phyloP scores from a whole-genome alignment of 1,140 invertebrate species.

The Thaumetopoea pityocampa region DNA sequence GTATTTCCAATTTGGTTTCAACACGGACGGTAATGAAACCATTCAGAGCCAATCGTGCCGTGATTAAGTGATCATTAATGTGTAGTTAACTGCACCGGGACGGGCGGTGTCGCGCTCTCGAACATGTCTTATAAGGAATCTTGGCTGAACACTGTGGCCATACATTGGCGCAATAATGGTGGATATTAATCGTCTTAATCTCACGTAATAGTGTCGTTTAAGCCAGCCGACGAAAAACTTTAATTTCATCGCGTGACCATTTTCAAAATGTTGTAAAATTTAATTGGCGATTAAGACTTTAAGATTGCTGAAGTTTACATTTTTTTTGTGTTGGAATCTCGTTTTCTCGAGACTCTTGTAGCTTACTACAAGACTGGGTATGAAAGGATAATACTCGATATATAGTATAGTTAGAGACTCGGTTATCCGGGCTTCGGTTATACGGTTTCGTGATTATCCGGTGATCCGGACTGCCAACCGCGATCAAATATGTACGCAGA shows the following conservation, averaged over 20 bases:
- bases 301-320: too few species aligned
- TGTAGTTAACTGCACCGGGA: conserved; percentile 26
- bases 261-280: conserved; percentile 2
- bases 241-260: conserved; percentile 2
- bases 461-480: too few species aligned
- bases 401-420: too few species aligned
- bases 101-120: conserved; percentile 19
- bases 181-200: conserved; percentile 34
- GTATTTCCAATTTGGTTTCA: conserved; percentile 14
- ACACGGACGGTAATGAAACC: conserved; percentile 24
- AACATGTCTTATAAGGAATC: conserved; percentile 28
- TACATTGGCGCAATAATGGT: conserved; percentile 18
- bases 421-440: too few species aligned
- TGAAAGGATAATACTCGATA: too few species aligned
- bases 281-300: neutral
- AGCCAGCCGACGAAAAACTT: conserved; percentile 8
- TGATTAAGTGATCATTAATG: conserved; percentile 39
- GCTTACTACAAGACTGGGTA: too few species aligned
- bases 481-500: too few species aligned
- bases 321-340: too few species aligned
- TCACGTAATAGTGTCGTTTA: conserved; percentile 13
- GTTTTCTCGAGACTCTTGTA: too few species aligned
- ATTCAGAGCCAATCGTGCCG: conserved; percentile 13
- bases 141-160: conserved; percentile 25
- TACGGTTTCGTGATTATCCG: too few species aligned